Evolutionary conservation across 2,113 vertebrate genomes (phyloP).

Genomic region (Garra rufa): DNA sequence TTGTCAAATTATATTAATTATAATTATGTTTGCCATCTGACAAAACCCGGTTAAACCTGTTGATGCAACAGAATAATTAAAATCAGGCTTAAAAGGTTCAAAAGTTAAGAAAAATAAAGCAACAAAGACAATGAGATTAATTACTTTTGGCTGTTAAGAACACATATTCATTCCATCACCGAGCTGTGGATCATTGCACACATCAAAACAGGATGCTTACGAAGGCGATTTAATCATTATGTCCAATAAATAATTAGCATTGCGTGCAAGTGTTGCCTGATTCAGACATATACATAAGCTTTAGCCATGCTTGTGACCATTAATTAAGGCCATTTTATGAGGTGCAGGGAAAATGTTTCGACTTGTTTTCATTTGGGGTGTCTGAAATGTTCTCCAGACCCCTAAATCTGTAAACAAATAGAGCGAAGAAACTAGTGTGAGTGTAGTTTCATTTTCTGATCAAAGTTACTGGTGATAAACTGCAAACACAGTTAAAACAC

Average conservation of each 20-base stretch:
- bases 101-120: neutral
- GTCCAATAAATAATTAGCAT: conserved; percentile 16
- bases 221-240: conserved; percentile 24
- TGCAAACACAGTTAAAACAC: conserved; percentile 14
- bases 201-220: neutral
- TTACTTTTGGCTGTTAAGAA: conserved; percentile 1
- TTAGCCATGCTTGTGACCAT: conserved; percentile 58
- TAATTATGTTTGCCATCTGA: neutral
- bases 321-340: conserved; percentile 11
- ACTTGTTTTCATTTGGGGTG: conserved; percentile 68
- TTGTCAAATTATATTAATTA: neutral
- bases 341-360: conserved; percentile 26
- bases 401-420: conserved; percentile 81
- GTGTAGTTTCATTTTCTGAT: conserved; percentile 51
- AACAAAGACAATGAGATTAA: neutral
- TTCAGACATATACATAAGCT: conserved; percentile 25
- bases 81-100: neutral
- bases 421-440: conserved; percentile 57
- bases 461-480: conserved; percentile 18
- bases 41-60: neutral
- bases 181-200: conserved; percentile 17
- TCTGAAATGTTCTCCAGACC: conserved; percentile 74
- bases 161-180: conserved; percentile 8
- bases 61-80: neutral
- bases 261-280: conserved; percentile 22